A percentile compares a stretch with the other conserved stretches of the same genome.
These are phyloP conservation scores for Trichosurus vulpecula DNA, from an alignment of 2,797 vertebrate genomes.

Conservation along the genomic window DNA sequence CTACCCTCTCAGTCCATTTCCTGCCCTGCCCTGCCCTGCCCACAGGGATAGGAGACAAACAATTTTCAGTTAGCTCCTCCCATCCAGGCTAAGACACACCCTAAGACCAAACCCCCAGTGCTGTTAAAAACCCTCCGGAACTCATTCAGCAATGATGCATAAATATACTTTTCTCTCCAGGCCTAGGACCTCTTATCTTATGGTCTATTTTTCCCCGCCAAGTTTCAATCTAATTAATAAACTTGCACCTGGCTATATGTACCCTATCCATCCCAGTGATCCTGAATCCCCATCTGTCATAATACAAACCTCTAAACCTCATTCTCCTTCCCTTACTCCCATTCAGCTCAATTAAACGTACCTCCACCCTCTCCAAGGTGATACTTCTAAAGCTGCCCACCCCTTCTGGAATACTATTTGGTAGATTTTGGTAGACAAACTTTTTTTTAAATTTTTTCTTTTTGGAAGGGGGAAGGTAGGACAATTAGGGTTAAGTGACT, in stretches of 20 bases:
- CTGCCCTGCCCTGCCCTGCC: neutral
- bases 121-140: neutral
- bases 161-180: neutral
- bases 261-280: neutral
- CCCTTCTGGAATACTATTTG: neutral
- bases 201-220: neutral
- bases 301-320: neutral
- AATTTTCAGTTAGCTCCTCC: neutral
- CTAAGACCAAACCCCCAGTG: neutral
- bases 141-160: neutral
- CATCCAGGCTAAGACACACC: neutral
- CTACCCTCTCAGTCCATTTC: neutral
- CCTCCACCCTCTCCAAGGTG: neutral
- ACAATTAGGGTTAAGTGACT: no score
- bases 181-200: neutral
- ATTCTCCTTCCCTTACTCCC: neutral
- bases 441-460: no score
- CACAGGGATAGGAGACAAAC: neutral
- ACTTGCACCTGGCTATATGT: neutral
- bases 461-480: no score
- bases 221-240: neutral
- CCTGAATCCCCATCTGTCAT: neutral
- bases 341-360: neutral
- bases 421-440: neutral
- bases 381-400: neutral